These are phyloP conservation scores for Tragelaphus scriptus DNA, from an alignment of 2,113 vertebrate species.

Conservation along the genomic window DNA sequence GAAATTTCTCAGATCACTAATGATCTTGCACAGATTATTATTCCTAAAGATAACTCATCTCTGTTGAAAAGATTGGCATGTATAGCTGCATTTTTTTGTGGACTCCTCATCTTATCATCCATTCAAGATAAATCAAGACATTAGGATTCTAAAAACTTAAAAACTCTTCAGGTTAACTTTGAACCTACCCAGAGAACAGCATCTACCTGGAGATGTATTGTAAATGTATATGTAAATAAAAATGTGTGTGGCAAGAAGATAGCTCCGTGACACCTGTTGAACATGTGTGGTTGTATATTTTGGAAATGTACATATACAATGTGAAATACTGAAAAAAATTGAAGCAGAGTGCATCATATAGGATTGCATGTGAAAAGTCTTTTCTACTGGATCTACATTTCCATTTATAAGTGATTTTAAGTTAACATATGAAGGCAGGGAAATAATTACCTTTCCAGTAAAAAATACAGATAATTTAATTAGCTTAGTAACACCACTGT, in stretches of 20 bases:
- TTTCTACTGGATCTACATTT: conserved; percentile 76
- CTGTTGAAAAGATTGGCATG: conserved; percentile 89
- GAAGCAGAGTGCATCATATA: conserved; percentile 67
- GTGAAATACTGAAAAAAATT: conserved; percentile 52
- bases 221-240: conserved; percentile 11
- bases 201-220: conserved; percentile 54
- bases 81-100: conserved; percentile 81
- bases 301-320: conserved; percentile 63
- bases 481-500: neutral
- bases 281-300: conserved; percentile 66
- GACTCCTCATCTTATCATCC: conserved; percentile 84
- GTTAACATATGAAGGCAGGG: conserved; percentile 37
- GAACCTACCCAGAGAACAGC: conserved; percentile 51
- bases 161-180: conserved; percentile 59
- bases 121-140: conserved; percentile 77
- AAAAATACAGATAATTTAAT: neutral
- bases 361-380: conserved; percentile 76
- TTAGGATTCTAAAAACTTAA: conserved; percentile 50
- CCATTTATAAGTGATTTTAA: conserved; percentile 73
- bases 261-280: conserved; percentile 50
- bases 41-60: conserved; percentile 92
- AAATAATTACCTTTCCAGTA: conserved; percentile 7
- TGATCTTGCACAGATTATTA: conserved; percentile 92
- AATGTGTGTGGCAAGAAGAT: conserved; percentile 37
- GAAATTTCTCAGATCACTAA: conserved; percentile 98